phyloP scores from a whole-genome alignment of 2,113 vertebrate species.

The Festucalex cinctus region DNA sequence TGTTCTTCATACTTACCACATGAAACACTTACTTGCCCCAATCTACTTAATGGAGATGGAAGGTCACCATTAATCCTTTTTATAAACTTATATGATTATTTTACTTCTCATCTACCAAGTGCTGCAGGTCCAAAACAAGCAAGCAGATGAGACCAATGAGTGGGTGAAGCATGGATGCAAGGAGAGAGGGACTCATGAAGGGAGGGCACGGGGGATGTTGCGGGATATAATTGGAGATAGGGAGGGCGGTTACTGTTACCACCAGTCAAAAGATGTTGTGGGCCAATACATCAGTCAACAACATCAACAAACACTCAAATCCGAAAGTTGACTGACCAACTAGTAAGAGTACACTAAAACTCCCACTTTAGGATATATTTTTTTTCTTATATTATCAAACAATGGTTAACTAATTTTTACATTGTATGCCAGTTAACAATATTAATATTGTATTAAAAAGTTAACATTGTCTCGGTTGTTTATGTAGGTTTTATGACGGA shows the following conservation, averaged over 20 bases:
- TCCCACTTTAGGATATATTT: background rate
- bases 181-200: conserved; percentile 20
- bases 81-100: conserved; percentile 26
- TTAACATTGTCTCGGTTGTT: too few relatives aligned
- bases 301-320: background rate
- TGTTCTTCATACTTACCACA: conserved; percentile 56
- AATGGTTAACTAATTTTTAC: too few relatives aligned
- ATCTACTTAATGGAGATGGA: conserved; percentile 22
- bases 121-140: conserved; percentile 16
- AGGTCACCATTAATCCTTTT: conserved; percentile 6
- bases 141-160: conserved; percentile 23
- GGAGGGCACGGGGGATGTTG: conserved; percentile 4
- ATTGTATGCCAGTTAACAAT: too few relatives aligned
- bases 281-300: background rate
- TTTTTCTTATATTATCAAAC: too few relatives aligned
- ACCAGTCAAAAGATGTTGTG: background rate
- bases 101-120: conserved; percentile 14
- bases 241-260: background rate
- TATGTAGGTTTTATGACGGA: too few relatives aligned
- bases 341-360: background rate
- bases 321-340: background rate
- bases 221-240: background rate
- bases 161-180: conserved; percentile 32
- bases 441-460: too few relatives aligned
- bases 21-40: conserved; percentile 35